Conservation (phyloP, 1,140 invertebrate species). For the Calliopsis andreniformis region DNA sequence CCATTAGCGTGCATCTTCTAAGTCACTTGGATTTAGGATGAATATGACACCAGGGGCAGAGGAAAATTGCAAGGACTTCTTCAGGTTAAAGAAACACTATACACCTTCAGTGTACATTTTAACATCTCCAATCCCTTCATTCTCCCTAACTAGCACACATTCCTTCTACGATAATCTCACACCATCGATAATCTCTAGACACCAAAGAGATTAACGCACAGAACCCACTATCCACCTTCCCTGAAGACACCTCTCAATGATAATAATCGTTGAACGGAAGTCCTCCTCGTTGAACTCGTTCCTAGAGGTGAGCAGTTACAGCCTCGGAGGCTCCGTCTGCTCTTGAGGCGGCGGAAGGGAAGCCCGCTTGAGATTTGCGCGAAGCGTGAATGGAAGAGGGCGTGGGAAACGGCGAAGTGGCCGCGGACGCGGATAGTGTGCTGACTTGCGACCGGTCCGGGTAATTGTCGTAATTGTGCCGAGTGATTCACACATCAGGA, state of each 20-base stretch:
- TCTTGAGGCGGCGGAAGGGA: constrained; percentile 24
- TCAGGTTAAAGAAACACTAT: no score
- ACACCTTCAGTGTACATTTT: no score
- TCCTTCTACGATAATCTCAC: no score
- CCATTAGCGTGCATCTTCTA: constrained; percentile 8
- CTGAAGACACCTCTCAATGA: neutral
- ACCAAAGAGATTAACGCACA: no score
- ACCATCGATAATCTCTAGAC: no score
- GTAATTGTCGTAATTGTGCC: constrained; percentile 82
- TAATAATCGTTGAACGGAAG: neutral
- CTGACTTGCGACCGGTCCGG: constrained; percentile 74
- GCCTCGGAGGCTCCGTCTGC: neutral
- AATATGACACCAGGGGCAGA: no score
- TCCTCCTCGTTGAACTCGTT: neutral
- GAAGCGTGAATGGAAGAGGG: constrained; percentile 79
- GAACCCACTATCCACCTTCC: neutral
- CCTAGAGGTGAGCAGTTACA: neutral
- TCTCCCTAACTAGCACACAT: no score
- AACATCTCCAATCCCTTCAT: no score
- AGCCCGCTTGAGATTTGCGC: constrained; percentile 78
- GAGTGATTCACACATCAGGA: constrained; percentile 82
- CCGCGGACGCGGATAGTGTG: constrained; percentile 71
- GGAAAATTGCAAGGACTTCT: no score
- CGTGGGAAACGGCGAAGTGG: constrained; percentile 78
- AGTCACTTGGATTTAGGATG: no score